Evolutionary conservation across 2,113 vertebrate genomes (phyloP), one percentile per base, ranked within the genome.

Genomic region (Edolisoma coerulescens): DNA sequence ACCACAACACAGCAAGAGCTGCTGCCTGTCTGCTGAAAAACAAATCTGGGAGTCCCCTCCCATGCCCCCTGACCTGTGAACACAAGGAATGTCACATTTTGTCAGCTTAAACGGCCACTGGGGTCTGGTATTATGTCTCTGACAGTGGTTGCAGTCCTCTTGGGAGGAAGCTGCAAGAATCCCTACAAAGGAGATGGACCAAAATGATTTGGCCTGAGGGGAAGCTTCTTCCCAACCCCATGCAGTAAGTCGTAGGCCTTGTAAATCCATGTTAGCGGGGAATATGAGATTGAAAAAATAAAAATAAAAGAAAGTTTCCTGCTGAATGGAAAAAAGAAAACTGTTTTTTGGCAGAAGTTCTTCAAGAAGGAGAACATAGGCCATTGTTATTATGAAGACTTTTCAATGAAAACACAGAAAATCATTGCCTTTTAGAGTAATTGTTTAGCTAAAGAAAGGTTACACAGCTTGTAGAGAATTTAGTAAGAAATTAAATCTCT

Each of bases 371-470:
- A 96, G 96, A 97, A 97, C 85, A 96, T 35, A 96, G 96, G 88
- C 96, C 95, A 97, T 96, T 97, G 96, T 96, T 96, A 96, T 92
- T 97, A 96, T 90, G 95, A 95, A 96, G 96, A 95, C 88, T 96
- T 91, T 93, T 94, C 92, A 95, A 92, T 93, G 92, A 95, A 94
- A 97, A 94, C 30, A 93, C 88, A 93, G 91, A 94, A 96, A 95
- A 93, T 54, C 74, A 67, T 78, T 90, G 89, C 91, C 89, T 96
- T 97, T 94, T 90, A 86, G 92, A 96, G 90, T 91, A 93, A 91
- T 65, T 63, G 60, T 84, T 97, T 95, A 96, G 84, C 93, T 77
- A 92, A 94, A 89, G 83, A 93, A 97, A 74, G 81, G 42, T 87
- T 97, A 96, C 85, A 86, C 61, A 91, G 95, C 95, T 96, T 95